Evolutionary conservation across 2,113 vertebrate genomes (phyloP).

Genomic region (Megaceryle maxima): DNA sequence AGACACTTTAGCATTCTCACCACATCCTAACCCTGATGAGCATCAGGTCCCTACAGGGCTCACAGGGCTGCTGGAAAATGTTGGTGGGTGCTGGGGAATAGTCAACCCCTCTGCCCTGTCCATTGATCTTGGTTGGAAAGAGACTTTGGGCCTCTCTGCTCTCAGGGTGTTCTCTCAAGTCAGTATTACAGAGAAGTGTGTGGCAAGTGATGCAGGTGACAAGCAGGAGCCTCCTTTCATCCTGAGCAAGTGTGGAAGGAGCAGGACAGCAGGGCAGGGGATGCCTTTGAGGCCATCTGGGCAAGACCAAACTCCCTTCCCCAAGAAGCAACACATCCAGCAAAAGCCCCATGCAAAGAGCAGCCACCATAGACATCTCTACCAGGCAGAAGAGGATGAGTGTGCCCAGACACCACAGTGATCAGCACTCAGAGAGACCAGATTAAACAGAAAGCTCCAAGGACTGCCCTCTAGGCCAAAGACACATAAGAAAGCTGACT

Average conservation of each 20-base stretch:
- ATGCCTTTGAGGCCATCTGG: fast-evolving
- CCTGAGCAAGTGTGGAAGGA: not conserved
- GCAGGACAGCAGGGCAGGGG: not conserved
- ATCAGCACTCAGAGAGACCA: not conserved
- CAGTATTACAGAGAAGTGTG: not conserved
- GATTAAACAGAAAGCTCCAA: not conserved
- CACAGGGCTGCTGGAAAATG: not conserved
- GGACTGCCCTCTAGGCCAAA: not conserved
- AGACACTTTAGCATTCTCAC: not conserved
- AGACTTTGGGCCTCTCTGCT: fast-evolving
- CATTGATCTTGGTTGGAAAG: not conserved
- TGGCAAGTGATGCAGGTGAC: not conserved
- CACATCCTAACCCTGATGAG: not conserved
- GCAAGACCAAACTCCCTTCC: not conserved
- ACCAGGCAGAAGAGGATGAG: not conserved
- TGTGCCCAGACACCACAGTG: not conserved
- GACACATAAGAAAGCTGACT: not conserved
- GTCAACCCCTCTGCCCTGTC: not conserved
- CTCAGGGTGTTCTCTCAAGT: fast-evolving
- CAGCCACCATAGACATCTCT: not conserved
- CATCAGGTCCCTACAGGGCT: not conserved
- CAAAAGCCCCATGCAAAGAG: not conserved
- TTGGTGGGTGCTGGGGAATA: not conserved
- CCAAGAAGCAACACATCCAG: not conserved
- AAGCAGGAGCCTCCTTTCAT: not conserved